phyloP scores from a whole-genome alignment of 2,888 invertebrate genomes.

The Pseudanteris insignis region DNA sequence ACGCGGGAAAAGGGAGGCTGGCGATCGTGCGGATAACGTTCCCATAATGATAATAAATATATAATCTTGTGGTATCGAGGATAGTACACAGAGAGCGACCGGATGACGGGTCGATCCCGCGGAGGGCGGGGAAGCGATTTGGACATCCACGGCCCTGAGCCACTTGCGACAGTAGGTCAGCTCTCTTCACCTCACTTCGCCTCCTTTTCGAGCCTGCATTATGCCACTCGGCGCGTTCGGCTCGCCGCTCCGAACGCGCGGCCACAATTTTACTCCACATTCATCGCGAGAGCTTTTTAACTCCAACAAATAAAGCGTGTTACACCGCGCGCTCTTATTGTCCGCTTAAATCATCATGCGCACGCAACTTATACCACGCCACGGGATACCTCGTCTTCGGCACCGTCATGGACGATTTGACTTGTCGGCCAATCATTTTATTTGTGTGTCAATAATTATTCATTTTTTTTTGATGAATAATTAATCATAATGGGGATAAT shows the following conservation, averaged over 20 bases:
- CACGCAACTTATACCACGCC: too few species aligned
- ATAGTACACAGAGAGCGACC: conserved; percentile 19
- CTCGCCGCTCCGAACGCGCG: conserved; percentile 33
- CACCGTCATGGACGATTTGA: too few species aligned
- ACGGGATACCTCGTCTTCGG: too few species aligned
- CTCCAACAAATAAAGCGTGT: neutral
- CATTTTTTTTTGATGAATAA: too few species aligned
- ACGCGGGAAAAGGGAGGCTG: conserved; percentile 3
- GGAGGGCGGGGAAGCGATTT: conserved; percentile 57
- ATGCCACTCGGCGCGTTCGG: conserved; percentile 45
- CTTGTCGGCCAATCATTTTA: too few species aligned
- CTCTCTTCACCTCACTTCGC: conserved; percentile 63
- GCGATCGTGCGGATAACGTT: conserved; percentile 11
- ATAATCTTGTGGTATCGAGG: conserved; percentile 16
- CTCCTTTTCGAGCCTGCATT: conserved; percentile 62
- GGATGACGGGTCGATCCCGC: conserved; percentile 43
- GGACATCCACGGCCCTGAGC: conserved; percentile 66
- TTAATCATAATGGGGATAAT: too few species aligned
- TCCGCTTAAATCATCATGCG: too few species aligned
- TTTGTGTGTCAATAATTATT: too few species aligned
- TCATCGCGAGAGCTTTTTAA: conserved; percentile 36
- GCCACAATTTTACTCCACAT: conserved; percentile 44
- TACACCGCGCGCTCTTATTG: conserved; percentile 3
- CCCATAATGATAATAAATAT: conserved; percentile 28
- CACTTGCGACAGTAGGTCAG: conserved; percentile 67